A percentile compares a stretch with the other conserved stretches of the same genome.
phyloP scores from a whole-genome alignment of 2,113 vertebrate genomes.

The Panthera uncia region DNA sequence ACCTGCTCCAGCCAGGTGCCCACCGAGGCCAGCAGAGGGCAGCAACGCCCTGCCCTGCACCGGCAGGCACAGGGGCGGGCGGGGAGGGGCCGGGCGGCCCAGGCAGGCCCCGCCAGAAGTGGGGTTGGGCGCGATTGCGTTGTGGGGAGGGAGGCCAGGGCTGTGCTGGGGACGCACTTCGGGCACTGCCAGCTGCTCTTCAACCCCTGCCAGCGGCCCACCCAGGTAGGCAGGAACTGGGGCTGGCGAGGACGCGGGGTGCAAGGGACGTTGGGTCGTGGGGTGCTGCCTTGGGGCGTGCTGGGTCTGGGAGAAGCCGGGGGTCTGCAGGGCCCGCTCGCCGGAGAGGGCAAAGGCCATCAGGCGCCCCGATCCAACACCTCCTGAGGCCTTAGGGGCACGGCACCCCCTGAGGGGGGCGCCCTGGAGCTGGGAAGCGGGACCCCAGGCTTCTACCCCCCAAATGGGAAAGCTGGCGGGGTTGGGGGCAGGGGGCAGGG shows the following conservation, averaged over 20 bases:
- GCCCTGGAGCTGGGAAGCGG: not conserved
- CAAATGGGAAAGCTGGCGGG: not conserved
- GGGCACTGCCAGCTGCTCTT: not conserved
- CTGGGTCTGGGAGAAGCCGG: not conserved
- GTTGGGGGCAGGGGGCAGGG: not conserved
- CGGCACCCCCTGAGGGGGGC: accelerated
- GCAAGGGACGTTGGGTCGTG: not conserved
- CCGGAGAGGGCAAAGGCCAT: not conserved
- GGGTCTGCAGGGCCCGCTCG: not conserved
- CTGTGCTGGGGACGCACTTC: not conserved
- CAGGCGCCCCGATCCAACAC: not conserved
- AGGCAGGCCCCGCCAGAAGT: not conserved
- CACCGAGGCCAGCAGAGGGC: conserved; percentile 46
- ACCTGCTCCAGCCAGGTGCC: not conserved
- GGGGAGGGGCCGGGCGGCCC: conserved; percentile 31
- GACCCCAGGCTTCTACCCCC: not conserved
- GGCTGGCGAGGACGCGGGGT: not conserved
- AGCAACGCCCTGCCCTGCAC: conserved; percentile 15
- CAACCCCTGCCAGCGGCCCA: not conserved
- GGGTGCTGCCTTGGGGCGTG: not conserved
- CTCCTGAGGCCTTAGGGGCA: not conserved
- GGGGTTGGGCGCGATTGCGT: not conserved
- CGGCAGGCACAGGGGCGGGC: not conserved
- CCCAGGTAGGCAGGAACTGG: conserved; percentile 81
- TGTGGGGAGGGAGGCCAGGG: conserved; percentile 33